phyloP scores from a whole-genome alignment of 2,113 vertebrate species.

The Nerophis lumbriciformis region DNA sequence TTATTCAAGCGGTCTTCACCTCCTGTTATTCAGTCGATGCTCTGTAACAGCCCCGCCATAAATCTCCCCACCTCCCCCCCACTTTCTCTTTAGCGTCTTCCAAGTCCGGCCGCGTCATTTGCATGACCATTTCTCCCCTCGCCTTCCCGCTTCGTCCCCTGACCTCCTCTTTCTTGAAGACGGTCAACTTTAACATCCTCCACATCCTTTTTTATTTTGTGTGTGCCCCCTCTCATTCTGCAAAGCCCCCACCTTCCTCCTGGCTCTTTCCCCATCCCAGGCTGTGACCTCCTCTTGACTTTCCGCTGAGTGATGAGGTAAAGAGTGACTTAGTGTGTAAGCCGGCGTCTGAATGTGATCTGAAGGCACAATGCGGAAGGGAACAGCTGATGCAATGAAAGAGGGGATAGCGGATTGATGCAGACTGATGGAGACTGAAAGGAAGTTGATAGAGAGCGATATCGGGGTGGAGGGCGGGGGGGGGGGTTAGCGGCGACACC shows the following conservation, averaged over 20 bases:
- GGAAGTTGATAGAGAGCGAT: conserved; percentile 12
- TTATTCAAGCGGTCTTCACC: conserved; percentile 64
- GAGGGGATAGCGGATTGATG: conserved; percentile 1
- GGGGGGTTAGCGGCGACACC: not conserved
- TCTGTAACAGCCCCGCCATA: conserved; percentile 67
- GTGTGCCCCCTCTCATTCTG: not conserved
- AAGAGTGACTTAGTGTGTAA: conserved; percentile 53
- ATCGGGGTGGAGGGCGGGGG: not conserved
- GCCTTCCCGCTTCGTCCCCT: conserved; percentile 8
- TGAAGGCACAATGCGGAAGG: conserved; percentile 41
- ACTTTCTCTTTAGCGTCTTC: conserved; percentile 20
- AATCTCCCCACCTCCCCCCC: conserved; percentile 55
- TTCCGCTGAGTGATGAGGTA: conserved; percentile 49
- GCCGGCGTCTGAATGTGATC: conserved; percentile 42
- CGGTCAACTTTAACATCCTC: conserved; percentile 33
- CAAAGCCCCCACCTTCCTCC: conserved; percentile 10
- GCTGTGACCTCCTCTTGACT: conserved; percentile 47
- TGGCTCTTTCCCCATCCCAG: conserved; percentile 21
- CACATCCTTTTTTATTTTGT: conserved; percentile 4
- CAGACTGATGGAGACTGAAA: conserved; percentile 18
- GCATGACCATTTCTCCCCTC: conserved; percentile 31
- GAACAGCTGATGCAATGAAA: conserved; percentile 32
- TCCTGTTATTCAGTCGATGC: conserved; percentile 65
- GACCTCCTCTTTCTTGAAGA: conserved; percentile 24
- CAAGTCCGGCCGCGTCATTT: conserved; percentile 32